These are phyloP conservation scores for Riparia riparia DNA, from an alignment of 2,113 vertebrate species.

Conservation along the genomic window DNA sequence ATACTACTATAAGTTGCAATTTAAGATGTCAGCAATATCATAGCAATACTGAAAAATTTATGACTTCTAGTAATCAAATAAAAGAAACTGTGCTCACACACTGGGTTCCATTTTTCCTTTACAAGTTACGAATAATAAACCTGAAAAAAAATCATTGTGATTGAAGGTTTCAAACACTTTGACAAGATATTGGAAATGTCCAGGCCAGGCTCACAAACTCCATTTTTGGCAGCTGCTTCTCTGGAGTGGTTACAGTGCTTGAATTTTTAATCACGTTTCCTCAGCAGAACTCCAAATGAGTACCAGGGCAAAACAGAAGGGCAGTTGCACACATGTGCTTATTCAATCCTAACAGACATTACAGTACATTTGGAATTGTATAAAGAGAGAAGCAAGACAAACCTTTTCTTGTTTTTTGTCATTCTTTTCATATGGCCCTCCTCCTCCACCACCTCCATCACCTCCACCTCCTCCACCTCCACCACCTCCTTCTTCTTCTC, in stretches of 20 bases:
- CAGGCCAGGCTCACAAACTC: neutral
- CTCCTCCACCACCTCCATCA: slow-evolving; percentile 72
- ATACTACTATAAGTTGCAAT: neutral
- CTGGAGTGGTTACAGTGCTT: neutral
- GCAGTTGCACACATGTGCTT: neutral
- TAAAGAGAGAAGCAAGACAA: neutral
- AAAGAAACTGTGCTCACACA: neutral
- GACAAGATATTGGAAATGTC: neutral
- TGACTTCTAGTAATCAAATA: neutral
- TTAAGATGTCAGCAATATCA: neutral
- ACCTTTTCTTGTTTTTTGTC: slow-evolving; percentile 89
- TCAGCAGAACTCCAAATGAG: neutral
- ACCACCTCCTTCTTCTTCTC: slow-evolving; percentile 76
- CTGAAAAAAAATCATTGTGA: neutral
- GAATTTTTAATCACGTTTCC: neutral
- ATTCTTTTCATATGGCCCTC: slow-evolving; percentile 88
- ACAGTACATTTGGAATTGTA: neutral
- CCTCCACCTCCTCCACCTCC: slow-evolving; percentile 75
- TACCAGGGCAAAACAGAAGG: neutral
- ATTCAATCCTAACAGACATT: neutral
- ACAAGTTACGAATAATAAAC: neutral
- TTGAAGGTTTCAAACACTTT: neutral
- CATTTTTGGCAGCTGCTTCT: neutral
- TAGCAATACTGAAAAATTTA: neutral
- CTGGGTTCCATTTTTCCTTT: neutral